Evolutionary conservation across 64 coral and sea anemone species (phyloP), one percentile per base, ranked within the genome.

Genomic region (Cladopsammia gracilis): DNA sequence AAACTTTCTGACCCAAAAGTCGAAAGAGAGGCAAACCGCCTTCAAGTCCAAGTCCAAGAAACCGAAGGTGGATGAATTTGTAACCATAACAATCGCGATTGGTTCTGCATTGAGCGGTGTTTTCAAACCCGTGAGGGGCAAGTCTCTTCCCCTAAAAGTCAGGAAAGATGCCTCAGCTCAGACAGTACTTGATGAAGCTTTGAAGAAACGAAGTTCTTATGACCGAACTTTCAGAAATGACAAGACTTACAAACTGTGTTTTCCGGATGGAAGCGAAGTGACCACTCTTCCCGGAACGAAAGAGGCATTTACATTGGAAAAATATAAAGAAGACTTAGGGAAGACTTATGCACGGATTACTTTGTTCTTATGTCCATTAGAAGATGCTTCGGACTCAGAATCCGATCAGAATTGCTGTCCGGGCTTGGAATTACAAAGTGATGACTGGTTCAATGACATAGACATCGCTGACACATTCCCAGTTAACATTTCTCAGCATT

Each of bases 11-110:
- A 25, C 50, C 69, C 51, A 93, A 87, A 93, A 87, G 83, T 77
- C 58, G 62, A 86, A 93, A 93, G 82, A 87, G 66, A 93, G 83
- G 73, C 83, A 79, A 67, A 86, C 72, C 56, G 48, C 74, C 53
- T 85, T 76, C 70, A 92, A 92, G 16, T 86, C n/a, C n/a, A n/a
- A n/a, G n/a, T n/a, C 90, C 67, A 83, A 92, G 90, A 92, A 91
- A 62, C 52, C 67, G 49, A 83, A 87, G 81, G 65, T 86, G 58
- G 72, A 93, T n/a, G 90, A 92, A 85, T 75, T 92, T 86, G 91
- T 93, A 62, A 93, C 91, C 44, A 93, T 86, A 62, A 75, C 78
- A 24, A 85, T 92, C 59, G 90, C 71, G 65, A 85, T 92, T 84
- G 90, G 70, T 84, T 82, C 56, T 69, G 26, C 15, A 58, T 62